A percentile compares a stretch with the other conserved stretches of the same genome.
These are phyloP conservation scores for Neosilurus hyrtlii DNA, from an alignment of 2,797 vertebrate species.

Conservation along the genomic window DNA sequence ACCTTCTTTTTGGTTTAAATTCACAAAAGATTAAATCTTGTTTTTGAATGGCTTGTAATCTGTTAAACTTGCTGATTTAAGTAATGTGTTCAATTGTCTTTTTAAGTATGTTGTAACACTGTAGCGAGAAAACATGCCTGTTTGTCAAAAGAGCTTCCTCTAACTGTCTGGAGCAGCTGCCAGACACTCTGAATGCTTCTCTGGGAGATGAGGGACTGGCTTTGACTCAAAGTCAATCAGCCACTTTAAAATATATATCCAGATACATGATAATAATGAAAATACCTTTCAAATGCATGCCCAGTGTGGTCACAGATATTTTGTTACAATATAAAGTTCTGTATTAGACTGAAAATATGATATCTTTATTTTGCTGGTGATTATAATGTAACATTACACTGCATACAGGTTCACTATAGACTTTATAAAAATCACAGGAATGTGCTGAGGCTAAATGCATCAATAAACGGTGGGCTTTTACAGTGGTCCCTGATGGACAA, in stretches of 20 bases:
- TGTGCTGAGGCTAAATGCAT: slow-evolving; percentile 56
- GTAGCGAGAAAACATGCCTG: background rate
- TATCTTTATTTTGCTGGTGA: background rate
- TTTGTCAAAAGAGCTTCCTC: slow-evolving; percentile 4
- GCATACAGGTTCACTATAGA: background rate
- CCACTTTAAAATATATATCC: background rate
- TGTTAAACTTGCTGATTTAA: background rate
- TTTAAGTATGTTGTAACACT: background rate
- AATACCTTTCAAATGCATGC: background rate
- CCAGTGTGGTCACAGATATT: background rate
- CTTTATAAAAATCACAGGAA: slow-evolving; percentile 9
- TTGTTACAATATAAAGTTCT: background rate
- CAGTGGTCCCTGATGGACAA: slow-evolving; percentile 59
- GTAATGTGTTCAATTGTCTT: background rate
- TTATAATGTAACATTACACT: background rate
- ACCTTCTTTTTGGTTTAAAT: slow-evolving; percentile 44
- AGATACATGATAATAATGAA: background rate
- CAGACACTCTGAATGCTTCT: slow-evolving; percentile 29
- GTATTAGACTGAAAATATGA: background rate
- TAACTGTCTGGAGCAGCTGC: slow-evolving; percentile 58
- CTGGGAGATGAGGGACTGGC: background rate
- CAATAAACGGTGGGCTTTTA: slow-evolving; percentile 60
- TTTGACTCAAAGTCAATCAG: background rate
- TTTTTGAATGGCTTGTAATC: background rate
- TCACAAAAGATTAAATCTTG: slow-evolving; percentile 2